Evolutionary conservation across 2,888 invertebrate species (phyloP), one percentile per base, ranked within the genome.

Genomic region (Melipona beecheii): DNA sequence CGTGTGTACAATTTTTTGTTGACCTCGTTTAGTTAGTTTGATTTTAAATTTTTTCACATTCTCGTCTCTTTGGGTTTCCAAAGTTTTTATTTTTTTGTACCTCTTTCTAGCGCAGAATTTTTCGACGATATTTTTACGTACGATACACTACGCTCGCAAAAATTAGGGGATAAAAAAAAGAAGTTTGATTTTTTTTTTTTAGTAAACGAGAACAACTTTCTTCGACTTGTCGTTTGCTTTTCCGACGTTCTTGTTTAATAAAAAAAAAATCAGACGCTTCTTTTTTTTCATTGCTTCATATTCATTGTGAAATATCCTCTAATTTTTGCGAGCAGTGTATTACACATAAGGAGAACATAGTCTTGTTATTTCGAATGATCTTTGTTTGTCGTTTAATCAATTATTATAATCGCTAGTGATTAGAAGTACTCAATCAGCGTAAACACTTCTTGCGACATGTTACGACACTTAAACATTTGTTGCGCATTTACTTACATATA

Each of bases 1-100:
- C 74, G 77, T 83, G 71, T 66, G 50, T 54, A 31, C 74, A 82
- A 58, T 62, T 77, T 73, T 76, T 74, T 36, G 19, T 66, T 75
- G 77, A 83, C 70, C 56, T 70, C 83, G 43, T 77, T 83, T 43
- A n/a, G 19, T 56, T 9, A 2, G 11, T 64, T 73, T 36, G 43
- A 24, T 9, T 64, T 81, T 4, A 27, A 82, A 56, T 68, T 56
- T n/a, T 3, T 19, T 5, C 11, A 66, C 27, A 31, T 58, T 9
- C 19, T 24, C 24, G 43, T 36, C 43, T 73, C 64, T n/a, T 50
- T 81, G 49, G 36, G 15, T 21, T 27, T 19, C 4, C 19, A 0
- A 2, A n/a, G 31, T 65, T 58, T 27, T n/a, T 11, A n/a, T 24
- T 58, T 21, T 27, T 21, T 27, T 4, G 27, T 31, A 24, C 11